These are phyloP conservation scores for Oryctes rhinoceros DNA, from an alignment of 1,140 invertebrate genomes.

Conservation along the genomic window DNA sequence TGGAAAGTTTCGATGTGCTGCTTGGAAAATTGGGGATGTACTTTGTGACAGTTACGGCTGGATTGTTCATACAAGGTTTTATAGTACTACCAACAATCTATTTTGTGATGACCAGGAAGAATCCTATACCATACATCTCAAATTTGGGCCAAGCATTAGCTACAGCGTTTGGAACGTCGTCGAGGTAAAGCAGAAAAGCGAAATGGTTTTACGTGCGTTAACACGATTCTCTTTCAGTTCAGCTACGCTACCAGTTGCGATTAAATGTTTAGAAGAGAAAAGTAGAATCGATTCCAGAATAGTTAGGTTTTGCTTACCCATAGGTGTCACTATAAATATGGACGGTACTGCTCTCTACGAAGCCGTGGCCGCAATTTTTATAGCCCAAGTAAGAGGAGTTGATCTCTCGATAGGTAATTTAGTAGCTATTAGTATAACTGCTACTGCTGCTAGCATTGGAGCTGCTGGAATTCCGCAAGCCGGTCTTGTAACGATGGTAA, in stretches of 20 bases:
- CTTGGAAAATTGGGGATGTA: slow-evolving; percentile 83
- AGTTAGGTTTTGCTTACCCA: slow-evolving; percentile 84
- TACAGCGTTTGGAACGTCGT: slow-evolving; percentile 83
- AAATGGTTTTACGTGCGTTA: neutral
- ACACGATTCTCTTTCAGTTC: slow-evolving; percentile 63
- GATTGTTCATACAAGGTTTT: slow-evolving; percentile 82
- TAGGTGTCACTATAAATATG: slow-evolving; percentile 88
- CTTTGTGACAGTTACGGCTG: slow-evolving; percentile 79
- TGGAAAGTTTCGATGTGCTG: slow-evolving; percentile 75
- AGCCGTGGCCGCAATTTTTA: slow-evolving; percentile 85
- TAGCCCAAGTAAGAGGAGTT: slow-evolving; percentile 77
- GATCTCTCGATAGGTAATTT: slow-evolving; percentile 71
- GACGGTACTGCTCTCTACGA: slow-evolving; percentile 88
- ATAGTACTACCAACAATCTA: slow-evolving; percentile 76
- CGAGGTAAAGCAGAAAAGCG: slow-evolving; percentile 59
- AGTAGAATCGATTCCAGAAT: slow-evolving; percentile 79
- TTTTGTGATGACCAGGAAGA: slow-evolving; percentile 70
- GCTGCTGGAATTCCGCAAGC: slow-evolving; percentile 91
- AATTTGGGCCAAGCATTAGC: slow-evolving; percentile 79
- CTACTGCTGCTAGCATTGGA: slow-evolving; percentile 87
- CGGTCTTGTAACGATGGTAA: slow-evolving; percentile 84
- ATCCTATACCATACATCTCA: slow-evolving; percentile 73
- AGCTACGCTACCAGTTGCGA: slow-evolving; percentile 78
- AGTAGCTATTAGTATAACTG: slow-evolving; percentile 73
- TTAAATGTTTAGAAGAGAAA: slow-evolving; percentile 80